Conservation (phyloP, 2,888 invertebrate genomes). For the Axea sp. region DNA sequence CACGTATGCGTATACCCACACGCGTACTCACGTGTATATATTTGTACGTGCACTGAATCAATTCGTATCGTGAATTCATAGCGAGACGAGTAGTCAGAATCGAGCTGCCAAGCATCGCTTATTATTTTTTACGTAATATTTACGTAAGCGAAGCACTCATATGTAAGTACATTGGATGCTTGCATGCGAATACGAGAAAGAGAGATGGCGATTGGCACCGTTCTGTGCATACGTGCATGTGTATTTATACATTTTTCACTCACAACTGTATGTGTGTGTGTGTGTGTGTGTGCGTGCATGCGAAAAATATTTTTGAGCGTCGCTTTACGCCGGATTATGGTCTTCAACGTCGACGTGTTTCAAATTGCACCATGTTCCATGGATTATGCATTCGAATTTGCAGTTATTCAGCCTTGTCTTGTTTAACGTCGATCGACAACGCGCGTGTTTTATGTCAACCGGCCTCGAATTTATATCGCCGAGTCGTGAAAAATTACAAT, state of each 20-base stretch:
- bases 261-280: no score
- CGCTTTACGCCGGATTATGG: conserved; percentile 40
- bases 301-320: conserved; percentile 24
- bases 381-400: conserved; percentile 48
- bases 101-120: conserved; percentile 68
- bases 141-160: conserved; percentile 71
- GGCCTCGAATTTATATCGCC: conserved; percentile 10
- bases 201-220: no score
- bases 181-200: conserved; percentile 47
- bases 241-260: conserved; percentile 8
- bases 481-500: conserved; percentile 6
- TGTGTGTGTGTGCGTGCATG: neutral
- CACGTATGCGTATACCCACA: no score
- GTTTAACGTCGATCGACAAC: conserved; percentile 20
- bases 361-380: conserved; percentile 43
- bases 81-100: conserved; percentile 60
- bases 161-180: conserved; percentile 48
- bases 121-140: conserved; percentile 77
- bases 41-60: conserved; percentile 59
- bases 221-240: conserved; percentile 6
- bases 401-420: conserved; percentile 42
- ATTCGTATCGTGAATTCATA: conserved; percentile 63
- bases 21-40: no score
- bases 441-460: conserved; percentile 4
- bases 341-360: conserved; percentile 38